These are phyloP conservation scores for Microcebus tavaratra DNA, from an alignment of 2,113 vertebrate genomes.

Conservation along the genomic window DNA sequence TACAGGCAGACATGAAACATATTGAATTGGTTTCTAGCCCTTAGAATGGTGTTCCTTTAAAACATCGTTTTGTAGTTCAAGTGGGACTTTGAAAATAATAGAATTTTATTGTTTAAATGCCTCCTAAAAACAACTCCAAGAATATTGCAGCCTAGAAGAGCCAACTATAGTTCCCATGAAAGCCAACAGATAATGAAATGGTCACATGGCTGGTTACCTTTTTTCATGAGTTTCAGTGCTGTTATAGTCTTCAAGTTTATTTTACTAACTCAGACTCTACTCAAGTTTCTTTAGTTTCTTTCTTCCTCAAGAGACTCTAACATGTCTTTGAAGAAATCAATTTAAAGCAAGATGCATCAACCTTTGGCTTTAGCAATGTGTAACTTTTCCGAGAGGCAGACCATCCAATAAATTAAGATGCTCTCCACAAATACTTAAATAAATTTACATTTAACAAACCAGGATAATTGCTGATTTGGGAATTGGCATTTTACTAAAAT, in stretches of 20 bases:
- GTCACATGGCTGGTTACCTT: background rate
- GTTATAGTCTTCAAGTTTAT: background rate
- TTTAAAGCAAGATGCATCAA: background rate
- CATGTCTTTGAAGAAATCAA: background rate
- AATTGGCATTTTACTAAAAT: constrained; percentile 24
- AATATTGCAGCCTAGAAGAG: background rate
- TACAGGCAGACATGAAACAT: background rate
- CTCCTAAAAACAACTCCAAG: background rate
- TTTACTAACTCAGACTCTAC: constrained; percentile 4
- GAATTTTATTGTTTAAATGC: background rate
- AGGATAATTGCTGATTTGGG: background rate
- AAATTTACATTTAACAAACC: constrained; percentile 23
- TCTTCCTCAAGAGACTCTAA: background rate
- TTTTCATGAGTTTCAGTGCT: background rate
- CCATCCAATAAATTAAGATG: background rate
- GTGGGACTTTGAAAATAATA: background rate
- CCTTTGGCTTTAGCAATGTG: background rate
- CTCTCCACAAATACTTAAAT: constrained; percentile 2
- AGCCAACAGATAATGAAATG: background rate
- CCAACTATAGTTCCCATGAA: background rate
- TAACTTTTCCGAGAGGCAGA: background rate
- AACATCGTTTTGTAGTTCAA: constrained; percentile 4
- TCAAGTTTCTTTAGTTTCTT: background rate
- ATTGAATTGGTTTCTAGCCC: background rate
- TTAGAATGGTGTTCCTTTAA: background rate